These are phyloP conservation scores for Melanotaenia nigrans DNA, from an alignment of 2,797 vertebrate species.

Conservation along the genomic window DNA sequence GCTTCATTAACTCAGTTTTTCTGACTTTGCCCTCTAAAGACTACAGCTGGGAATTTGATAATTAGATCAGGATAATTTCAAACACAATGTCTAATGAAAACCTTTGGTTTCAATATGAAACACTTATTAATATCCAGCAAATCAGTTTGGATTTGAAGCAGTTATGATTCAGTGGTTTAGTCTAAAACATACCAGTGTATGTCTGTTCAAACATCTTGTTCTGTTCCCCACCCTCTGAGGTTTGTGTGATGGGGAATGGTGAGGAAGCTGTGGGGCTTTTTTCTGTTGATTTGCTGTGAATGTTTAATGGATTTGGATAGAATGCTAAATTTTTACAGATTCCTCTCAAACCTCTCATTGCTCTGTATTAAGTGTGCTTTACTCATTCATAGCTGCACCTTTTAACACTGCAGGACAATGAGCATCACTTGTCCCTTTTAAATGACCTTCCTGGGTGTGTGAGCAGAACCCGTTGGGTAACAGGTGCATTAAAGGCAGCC, in stretches of 20 bases:
- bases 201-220: not conserved
- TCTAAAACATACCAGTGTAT: not conserved
- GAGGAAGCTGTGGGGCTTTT: not conserved
- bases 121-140: not conserved
- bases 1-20: not conserved
- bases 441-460: not conserved
- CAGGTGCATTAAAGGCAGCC: constrained; percentile 17
- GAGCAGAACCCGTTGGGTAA: constrained; percentile 2
- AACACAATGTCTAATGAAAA: not conserved
- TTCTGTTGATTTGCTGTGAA: not conserved
- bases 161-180: not conserved
- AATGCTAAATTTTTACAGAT: not conserved
- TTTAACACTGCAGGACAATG: not conserved
- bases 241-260: not conserved
- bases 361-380: not conserved
- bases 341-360: not conserved
- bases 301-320: not conserved
- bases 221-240: not conserved
- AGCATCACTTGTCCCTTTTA: not conserved
- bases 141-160: not conserved
- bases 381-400: not conserved
- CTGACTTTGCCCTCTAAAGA: not conserved
- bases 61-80: not conserved
- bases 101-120: not conserved
- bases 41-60: not conserved